Base-by-base conservation (phyloP, 2,113 vertebrate genomes). In the Hippocampus comes region DNA sequence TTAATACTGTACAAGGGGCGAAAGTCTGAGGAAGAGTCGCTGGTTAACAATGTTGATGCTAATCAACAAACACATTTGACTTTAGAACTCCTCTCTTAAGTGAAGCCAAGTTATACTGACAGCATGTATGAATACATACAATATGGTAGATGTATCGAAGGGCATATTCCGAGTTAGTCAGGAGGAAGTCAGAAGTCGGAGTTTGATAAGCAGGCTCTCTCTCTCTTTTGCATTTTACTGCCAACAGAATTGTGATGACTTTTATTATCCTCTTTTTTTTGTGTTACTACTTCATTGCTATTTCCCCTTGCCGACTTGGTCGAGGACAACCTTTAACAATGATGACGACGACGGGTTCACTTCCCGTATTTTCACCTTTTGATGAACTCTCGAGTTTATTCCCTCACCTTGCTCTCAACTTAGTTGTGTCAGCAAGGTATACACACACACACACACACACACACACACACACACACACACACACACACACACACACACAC, bases 331-430 rank as follows among this genome's bases (percentile, higher is more conserved):
- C 23, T 25, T 46, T 34, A 41, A 4, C 5, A 55, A 57, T 72
- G 68, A 70, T 68, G 57, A 78, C 83, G 27, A 61, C 34, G 25
- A 53, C 60, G 67, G 63, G 59, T 38, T 56, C 43, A 42, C 65
- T 63, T 14, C 3, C 64, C 34, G 30, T 41, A 63, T 73, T 84
- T 81, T 30, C 27, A 81, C 76, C 68, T 76, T 73, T 70, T 4
- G 56, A 59, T 84, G 78, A 86, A 84, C 73, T 80, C 14, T 46
- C 72, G 12, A 53, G 49, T 72, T 80, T 67, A 76, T 80, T 76
- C 68, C 74, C 76, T 84, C 74, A 71, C 70, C 71, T 66, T 59
- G 74, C 76, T 77, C 75, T 78, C 68, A 15, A 59, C 49, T 0
- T 41, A 53, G 67, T 68, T 71, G 76, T 77, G 75, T 76, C 51